Percentiles rank a stretch among this genome's conserved stretches.
phyloP scores from a whole-genome alignment of 2,113 vertebrate genomes.

The Aldabrachelys gigantea region DNA sequence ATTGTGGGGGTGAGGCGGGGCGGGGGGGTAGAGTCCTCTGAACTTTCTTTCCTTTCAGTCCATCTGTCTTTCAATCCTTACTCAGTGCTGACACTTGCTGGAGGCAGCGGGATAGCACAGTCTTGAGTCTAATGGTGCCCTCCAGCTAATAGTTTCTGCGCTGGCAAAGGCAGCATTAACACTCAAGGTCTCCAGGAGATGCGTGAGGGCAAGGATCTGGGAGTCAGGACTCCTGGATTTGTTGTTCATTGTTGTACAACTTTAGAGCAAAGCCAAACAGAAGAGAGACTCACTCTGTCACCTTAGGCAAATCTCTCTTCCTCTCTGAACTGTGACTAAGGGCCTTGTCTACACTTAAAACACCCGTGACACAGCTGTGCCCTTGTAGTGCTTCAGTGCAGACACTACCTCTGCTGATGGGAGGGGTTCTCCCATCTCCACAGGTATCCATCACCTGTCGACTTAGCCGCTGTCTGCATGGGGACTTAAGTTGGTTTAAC shows the following conservation, averaged over 20 bases:
- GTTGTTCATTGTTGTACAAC: not conserved
- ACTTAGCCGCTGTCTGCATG: not conserved
- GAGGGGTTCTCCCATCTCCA: not conserved
- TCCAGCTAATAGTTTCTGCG: not conserved
- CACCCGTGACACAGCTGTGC: not conserved
- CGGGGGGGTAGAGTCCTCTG: not conserved
- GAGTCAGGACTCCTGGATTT: not conserved
- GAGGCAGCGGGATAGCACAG: constrained; percentile 54
- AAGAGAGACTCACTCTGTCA: too few species aligned
- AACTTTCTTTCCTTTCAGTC: not conserved
- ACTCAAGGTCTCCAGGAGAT: not conserved
- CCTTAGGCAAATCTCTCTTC: not conserved
- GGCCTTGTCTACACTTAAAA: not conserved
- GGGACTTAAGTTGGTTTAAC: not conserved
- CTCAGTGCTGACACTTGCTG: constrained; percentile 74
- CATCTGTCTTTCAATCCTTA: constrained; percentile 41
- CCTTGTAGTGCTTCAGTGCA: not conserved
- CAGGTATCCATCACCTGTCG: not conserved
- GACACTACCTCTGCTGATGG: not conserved
- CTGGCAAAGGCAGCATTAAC: not conserved
- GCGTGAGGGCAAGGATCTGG: not conserved
- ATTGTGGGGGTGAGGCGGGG: not conserved
- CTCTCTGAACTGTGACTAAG: not conserved
- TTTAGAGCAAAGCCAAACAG: not conserved
- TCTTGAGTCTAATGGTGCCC: not conserved